A percentile compares a stretch with the other conserved stretches of the same genome.
Conservation (phyloP, 2,888 invertebrate species). For the Drosophila merina region DNA sequence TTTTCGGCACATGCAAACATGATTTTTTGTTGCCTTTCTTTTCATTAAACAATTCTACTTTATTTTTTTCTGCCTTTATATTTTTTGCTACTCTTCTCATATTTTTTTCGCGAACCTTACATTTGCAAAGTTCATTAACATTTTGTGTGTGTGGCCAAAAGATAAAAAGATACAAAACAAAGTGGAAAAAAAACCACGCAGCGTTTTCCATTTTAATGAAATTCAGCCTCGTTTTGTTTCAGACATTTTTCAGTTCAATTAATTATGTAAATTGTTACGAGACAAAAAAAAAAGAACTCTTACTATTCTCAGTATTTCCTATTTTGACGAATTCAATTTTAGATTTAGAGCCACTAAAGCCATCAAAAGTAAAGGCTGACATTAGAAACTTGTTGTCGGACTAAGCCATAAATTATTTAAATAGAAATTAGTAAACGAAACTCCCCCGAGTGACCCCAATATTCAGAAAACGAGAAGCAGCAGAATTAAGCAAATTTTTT, state of each 20-base stretch:
- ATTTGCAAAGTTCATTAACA: conserved; percentile 73
- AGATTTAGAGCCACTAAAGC: conserved; percentile 14
- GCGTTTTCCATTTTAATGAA: conserved; percentile 57
- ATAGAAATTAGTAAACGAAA: conserved; percentile 45
- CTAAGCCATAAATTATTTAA: conserved; percentile 44
- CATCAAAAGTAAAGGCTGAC: conserved; percentile 20
- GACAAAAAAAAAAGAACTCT: conserved; percentile 18
- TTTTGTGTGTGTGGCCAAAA: conserved; percentile 32
- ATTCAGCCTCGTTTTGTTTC: conserved; percentile 38
- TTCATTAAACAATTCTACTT: conserved; percentile 47
- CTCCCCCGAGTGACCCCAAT: conserved; percentile 68
- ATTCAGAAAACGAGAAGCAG: conserved; percentile 16
- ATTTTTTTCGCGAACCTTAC: conserved; percentile 49
- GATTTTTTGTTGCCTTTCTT: conserved; percentile 52
- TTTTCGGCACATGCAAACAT: conserved; percentile 66
- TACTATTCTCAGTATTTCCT: conserved; percentile 43
- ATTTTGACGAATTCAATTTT: conserved; percentile 40
- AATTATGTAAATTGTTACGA: conserved; percentile 58
- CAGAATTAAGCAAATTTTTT: conserved; percentile 22
- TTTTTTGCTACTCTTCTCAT: conserved; percentile 23
- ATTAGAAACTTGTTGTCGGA: conserved; percentile 44
- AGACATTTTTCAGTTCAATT: conserved; percentile 44
- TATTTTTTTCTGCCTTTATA: neutral
- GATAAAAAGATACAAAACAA: conserved; percentile 7
- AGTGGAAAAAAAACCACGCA: conserved; percentile 32